phyloP scores from a whole-genome alignment of 2,888 invertebrate genomes.

The Sycophila texana region DNA sequence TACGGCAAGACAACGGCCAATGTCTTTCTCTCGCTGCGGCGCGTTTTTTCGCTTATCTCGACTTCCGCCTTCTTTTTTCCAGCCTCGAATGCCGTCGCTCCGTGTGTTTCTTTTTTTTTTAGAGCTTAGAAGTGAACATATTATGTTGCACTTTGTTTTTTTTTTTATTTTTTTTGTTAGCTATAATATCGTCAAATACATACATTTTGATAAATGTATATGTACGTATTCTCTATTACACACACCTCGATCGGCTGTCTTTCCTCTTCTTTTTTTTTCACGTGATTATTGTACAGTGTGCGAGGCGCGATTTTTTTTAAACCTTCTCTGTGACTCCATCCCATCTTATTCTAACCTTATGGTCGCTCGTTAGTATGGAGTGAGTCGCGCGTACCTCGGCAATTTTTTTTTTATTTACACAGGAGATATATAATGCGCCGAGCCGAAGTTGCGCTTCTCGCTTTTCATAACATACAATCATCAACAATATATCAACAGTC shows the following conservation, averaged over 20 bases:
- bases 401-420: conserved; percentile 24
- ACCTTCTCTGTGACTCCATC: conserved; percentile 13
- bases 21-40: neutral
- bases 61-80: neutral
- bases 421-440: conserved; percentile 9
- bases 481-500: conserved; percentile 54
- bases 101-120: conserved; percentile 10
- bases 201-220: neutral
- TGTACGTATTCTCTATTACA: conserved; percentile 5
- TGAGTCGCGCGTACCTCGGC: too few relatives aligned
- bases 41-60: too few relatives aligned
- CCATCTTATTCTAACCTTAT: neutral
- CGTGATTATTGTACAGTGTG: conserved; percentile 69
- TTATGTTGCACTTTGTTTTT: neutral
- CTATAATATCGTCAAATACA: neutral
- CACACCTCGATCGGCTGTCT: too few relatives aligned
- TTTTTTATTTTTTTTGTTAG: conserved; percentile 29
- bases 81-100: neutral
- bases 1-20: neutral
- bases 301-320: conserved; percentile 58
- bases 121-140: conserved; percentile 34
- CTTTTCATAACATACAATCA: conserved; percentile 42
- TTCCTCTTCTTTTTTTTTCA: conserved; percentile 54
- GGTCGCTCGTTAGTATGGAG: neutral
- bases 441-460: conserved; percentile 31